Evolutionary conservation across 2,113 vertebrate species (phyloP).

Genomic region (Motacilla alba): DNA sequence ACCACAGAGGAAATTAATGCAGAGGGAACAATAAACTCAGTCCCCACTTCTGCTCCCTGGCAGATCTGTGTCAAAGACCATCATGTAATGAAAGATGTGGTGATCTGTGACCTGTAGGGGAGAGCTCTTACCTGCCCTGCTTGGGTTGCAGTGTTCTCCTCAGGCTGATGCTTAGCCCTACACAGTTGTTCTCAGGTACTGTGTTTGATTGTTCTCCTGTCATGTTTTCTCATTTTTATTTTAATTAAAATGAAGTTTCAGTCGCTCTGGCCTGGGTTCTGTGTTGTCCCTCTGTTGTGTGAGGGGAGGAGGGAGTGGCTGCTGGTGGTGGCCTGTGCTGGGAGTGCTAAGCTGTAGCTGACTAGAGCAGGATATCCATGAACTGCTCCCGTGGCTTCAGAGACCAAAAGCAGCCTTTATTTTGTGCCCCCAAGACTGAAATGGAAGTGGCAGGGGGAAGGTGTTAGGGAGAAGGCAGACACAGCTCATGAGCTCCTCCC

Average conservation of each 20-base stretch:
- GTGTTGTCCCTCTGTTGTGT: constrained; percentile 37
- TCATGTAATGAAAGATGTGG: background rate
- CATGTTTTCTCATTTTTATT: constrained; percentile 14
- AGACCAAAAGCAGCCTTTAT: background rate
- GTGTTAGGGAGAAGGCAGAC: background rate
- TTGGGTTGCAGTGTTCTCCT: background rate
- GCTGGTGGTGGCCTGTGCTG: background rate
- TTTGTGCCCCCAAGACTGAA: background rate
- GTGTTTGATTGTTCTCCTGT: constrained; percentile 17
- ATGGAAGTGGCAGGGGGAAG: background rate
- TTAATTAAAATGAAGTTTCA: constrained; percentile 1
- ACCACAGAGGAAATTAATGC: background rate
- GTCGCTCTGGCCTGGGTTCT: constrained; percentile 11
- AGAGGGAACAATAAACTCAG: background rate
- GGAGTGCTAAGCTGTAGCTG: background rate
- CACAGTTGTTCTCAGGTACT: background rate
- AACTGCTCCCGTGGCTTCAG: background rate
- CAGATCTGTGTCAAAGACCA: background rate
- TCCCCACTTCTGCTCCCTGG: background rate
- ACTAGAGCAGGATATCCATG: background rate
- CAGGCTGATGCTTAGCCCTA: background rate
- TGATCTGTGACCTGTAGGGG: background rate
- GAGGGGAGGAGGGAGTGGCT: background rate
- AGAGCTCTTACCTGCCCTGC: background rate
- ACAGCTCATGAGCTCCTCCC: background rate